A percentile compares a stretch with the other conserved stretches of the same genome.
Evolutionary conservation across 2,888 invertebrate genomes (phyloP).

Genomic region (Netelia fuscicornis): DNA sequence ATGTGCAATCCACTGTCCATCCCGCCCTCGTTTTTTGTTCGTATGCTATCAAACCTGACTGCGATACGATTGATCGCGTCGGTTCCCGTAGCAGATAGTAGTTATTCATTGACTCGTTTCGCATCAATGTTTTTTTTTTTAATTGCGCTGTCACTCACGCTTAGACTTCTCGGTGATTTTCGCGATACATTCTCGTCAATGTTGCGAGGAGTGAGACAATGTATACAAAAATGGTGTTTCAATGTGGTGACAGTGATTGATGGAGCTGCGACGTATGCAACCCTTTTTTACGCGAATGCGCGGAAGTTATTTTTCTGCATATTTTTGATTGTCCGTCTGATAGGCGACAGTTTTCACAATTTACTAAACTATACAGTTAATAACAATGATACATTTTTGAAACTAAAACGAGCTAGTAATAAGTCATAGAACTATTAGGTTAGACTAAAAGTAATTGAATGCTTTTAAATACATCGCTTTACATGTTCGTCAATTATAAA

Average conservation of each 20-base stretch:
- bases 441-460: too few relatives aligned
- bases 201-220: not conserved
- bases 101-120: not conserved
- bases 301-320: not conserved
- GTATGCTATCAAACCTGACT: not conserved
- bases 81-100: not conserved
- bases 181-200: conserved; percentile 6
- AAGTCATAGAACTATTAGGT: too few relatives aligned
- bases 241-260: conserved; percentile 1
- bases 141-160: conserved; percentile 12
- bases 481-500: too few relatives aligned
- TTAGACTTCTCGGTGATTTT: conserved; percentile 1
- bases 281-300: not conserved
- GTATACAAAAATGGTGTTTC: conserved; percentile 11
- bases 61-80: conserved; percentile 27
- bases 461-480: too few relatives aligned
- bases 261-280: not conserved
- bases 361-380: too few relatives aligned
- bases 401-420: too few relatives aligned
- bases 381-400: too few relatives aligned
- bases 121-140: not conserved
- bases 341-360: not conserved
- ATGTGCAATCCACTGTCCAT: not conserved
- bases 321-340: not conserved
- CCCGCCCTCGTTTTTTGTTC: not conserved